Base-by-base conservation (phyloP, 2,113 vertebrate genomes). In the Rostratula benghalensis region DNA sequence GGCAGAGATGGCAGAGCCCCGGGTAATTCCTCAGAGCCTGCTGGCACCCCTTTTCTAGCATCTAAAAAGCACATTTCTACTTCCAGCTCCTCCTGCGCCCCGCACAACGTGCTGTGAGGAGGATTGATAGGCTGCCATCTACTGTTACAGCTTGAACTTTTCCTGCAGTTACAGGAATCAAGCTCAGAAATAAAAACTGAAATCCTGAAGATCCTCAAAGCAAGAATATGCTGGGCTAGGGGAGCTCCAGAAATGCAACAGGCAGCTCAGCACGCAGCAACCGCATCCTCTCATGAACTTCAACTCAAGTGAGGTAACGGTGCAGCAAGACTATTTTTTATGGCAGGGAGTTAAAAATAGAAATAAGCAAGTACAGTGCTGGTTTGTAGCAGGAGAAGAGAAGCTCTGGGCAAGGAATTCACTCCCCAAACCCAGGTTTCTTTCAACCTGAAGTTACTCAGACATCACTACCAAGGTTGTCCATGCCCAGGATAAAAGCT, bases 81-180 rank as follows among this genome's bases (percentile, higher is more conserved):
- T 64, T 33, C 59, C 51, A 93, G 90, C 50, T 59, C 39, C 41
- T 71, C 13, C 71, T 8, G 14, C 0, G 1, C 45, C 37, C 57
- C 22, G 73, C 67, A 16, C 24, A 4, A 7, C 0, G 7, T 6
- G 37, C 63, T 13, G 61, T 7, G 46, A 84, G 69, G 16, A 35
- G 83, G 93, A 45, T 54, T 93, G 50, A 59, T 6, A 83, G 63
- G 81, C 77, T 91, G 93, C 93, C 92, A 95, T 19, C 92, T 95
- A 57, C 96, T 43, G 95, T 48, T 59, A 14, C 59, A 31, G 25
- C 6, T 28, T 13, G 9, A 83, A n/a, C 33, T 56, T 43, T 10
- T 67, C 53, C 78, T 59, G 2, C 39, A 1, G 20, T 27, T 19
- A 2, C 4, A 79, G 43, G 43, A 22, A 60, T 27, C 33, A 7